Conservation (phyloP, 2,888 invertebrate species). For the Syritta pipiens region DNA sequence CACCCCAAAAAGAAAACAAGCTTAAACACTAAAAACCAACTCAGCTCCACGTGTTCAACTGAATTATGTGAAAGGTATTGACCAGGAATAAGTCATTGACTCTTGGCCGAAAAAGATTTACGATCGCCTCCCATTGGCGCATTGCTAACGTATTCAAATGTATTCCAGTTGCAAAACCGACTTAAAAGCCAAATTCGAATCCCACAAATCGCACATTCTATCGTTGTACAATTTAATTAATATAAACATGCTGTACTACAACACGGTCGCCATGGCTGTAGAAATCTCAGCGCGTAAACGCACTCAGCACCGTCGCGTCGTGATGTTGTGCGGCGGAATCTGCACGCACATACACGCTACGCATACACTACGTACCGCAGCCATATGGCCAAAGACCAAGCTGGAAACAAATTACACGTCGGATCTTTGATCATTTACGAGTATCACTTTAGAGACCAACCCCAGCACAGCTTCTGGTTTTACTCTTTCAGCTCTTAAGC, state of each 20-base stretch:
- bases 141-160: slow-evolving; percentile 50
- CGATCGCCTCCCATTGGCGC: slow-evolving; percentile 32
- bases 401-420: slow-evolving; percentile 64
- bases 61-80: slow-evolving; percentile 64
- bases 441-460: slow-evolving; percentile 45
- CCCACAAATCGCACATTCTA: slow-evolving; percentile 54
- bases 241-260: slow-evolving; percentile 65
- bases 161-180: slow-evolving; percentile 23
- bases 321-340: too few species aligned
- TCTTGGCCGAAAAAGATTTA: slow-evolving; percentile 56
- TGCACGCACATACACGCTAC: neutral
- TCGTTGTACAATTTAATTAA: slow-evolving; percentile 65
- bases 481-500: slow-evolving; percentile 50
- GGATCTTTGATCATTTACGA: slow-evolving; percentile 66
- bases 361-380: neutral
- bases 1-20: neutral
- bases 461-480: slow-evolving; percentile 57
- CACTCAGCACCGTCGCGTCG: slow-evolving; percentile 10
- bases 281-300: slow-evolving; percentile 37
- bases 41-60: too few species aligned
- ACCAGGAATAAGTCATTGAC: slow-evolving; percentile 58
- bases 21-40: neutral
- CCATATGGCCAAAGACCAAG: slow-evolving; percentile 51
- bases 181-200: slow-evolving; percentile 29
- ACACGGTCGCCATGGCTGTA: slow-evolving; percentile 32